These are phyloP conservation scores for Ursus arctos DNA, from an alignment of 2,113 vertebrate species.

Conservation along the genomic window DNA sequence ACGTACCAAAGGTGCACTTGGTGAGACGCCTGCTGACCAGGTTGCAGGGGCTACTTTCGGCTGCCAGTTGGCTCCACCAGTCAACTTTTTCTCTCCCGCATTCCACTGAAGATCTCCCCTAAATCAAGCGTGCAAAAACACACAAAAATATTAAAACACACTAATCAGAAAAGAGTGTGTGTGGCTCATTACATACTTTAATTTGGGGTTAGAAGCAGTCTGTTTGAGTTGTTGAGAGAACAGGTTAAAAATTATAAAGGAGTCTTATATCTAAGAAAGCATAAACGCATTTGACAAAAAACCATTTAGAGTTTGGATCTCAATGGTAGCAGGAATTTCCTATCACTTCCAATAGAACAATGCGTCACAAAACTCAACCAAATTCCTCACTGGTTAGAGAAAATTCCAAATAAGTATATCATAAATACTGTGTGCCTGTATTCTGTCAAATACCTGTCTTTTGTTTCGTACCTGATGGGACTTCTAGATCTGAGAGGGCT, in stretches of 20 bases:
- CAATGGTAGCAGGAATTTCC: background rate
- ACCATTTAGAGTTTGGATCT: background rate
- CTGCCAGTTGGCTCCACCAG: conserved; percentile 98
- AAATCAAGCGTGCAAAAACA: conserved; percentile 37
- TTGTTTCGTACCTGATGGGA: background rate
- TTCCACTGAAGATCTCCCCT: conserved; percentile 95
- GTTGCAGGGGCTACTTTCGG: conserved; percentile 96
- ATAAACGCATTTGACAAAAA: background rate
- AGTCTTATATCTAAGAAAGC: background rate
- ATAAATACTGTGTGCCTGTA: background rate
- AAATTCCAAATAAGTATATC: conserved; percentile 39
- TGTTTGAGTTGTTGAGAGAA: background rate
- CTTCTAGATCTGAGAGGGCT: background rate
- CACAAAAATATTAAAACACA: background rate
- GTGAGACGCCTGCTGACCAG: conserved; percentile 91
- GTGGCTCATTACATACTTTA: background rate
- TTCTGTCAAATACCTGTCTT: background rate
- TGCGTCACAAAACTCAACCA: conserved; percentile 7
- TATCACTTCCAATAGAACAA: conserved; percentile 28
- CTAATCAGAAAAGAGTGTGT: background rate
- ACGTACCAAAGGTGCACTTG: conserved; percentile 93
- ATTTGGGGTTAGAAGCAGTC: background rate
- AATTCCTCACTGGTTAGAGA: conserved; percentile 32
- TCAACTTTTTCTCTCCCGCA: conserved; percentile 96
- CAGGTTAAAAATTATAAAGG: background rate